Conservation (phyloP, 2,888 invertebrate genomes). For the Orchestes rusci region DNA sequence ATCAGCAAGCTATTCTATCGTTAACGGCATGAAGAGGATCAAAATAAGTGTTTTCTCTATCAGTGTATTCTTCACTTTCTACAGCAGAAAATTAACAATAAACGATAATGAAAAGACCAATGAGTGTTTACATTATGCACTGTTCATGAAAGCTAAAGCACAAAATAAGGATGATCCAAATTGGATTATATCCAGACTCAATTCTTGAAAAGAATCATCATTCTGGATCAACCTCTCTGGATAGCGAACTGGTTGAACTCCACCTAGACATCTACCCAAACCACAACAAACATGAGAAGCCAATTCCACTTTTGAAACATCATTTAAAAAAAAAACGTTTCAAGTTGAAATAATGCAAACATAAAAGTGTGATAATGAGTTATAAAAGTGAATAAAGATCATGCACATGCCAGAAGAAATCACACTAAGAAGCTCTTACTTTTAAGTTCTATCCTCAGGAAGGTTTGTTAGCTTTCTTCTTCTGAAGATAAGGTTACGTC, state of each 20-base stretch:
- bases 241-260: slow-evolving; percentile 57
- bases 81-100: no score
- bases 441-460: slow-evolving; percentile 29
- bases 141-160: no score
- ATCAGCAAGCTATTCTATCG: no score
- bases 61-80: no score
- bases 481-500: slow-evolving; percentile 23
- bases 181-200: no score
- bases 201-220: no score
- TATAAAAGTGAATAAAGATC: no score
- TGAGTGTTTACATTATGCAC: no score
- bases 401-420: slow-evolving; percentile 15
- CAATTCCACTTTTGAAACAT: slow-evolving; percentile 4
- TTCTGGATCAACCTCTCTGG: slow-evolving; percentile 50
- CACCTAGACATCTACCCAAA: slow-evolving; percentile 53
- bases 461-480: slow-evolving; percentile 34
- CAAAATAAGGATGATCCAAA: no score
- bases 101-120: no score
- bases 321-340: slow-evolving; percentile 4
- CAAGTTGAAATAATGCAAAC: background rate
- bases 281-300: slow-evolving; percentile 25
- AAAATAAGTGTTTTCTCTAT: no score
- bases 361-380: background rate
- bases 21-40: no score
- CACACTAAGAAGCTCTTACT: slow-evolving; percentile 15